Evolutionary conservation across 2,113 vertebrate species (phyloP).

Genomic region (Panurus biarmicus): DNA sequence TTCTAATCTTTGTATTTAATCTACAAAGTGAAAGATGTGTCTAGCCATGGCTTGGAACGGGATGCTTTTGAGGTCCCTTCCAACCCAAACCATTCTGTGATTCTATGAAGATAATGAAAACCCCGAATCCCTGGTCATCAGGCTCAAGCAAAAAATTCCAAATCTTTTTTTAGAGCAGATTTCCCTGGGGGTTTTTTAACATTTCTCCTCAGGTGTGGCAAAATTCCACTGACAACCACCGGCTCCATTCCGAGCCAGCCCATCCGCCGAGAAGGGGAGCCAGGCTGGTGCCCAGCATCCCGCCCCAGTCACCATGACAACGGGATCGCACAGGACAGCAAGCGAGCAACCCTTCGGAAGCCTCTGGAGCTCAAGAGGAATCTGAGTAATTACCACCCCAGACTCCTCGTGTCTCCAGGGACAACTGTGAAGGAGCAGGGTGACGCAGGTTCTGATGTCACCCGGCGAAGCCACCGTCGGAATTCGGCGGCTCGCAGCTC

Average conservation of each 20-base stretch:
- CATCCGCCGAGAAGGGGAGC: neutral
- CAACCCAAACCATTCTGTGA: neutral
- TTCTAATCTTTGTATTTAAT: neutral
- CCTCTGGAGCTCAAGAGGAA: neutral
- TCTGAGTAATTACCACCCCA: neutral
- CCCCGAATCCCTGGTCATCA: neutral
- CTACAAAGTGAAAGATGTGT: no score
- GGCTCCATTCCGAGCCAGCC: neutral
- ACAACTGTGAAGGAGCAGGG: neutral
- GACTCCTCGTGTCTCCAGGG: neutral
- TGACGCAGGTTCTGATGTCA: conserved; percentile 27
- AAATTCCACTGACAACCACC: neutral
- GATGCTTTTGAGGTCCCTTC: neutral
- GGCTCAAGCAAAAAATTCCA: neutral
- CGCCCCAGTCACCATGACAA: neutral
- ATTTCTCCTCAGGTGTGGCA: neutral
- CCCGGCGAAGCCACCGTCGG: neutral
- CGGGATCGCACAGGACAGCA: neutral
- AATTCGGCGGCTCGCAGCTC: neutral
- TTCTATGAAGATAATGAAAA: neutral
- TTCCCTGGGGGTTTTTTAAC: neutral
- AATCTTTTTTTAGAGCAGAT: neutral
- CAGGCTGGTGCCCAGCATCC: neutral
- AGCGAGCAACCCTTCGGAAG: neutral
- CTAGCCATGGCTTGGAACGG: neutral